These are phyloP conservation scores for Melanophora roralis DNA, from an alignment of 2,888 invertebrate genomes.

Conservation along the genomic window DNA sequence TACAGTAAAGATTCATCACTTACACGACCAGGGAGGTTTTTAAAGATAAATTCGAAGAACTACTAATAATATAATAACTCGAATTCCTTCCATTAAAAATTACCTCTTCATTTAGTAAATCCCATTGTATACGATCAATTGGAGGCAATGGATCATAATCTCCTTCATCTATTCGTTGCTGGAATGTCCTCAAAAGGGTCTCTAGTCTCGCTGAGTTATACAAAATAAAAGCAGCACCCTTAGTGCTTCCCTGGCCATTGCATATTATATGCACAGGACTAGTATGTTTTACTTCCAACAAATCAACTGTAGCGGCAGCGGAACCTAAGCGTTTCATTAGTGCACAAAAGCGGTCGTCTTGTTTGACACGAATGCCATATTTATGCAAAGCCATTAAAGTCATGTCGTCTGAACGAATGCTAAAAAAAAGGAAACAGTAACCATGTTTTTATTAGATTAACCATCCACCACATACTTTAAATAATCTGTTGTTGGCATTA, in stretches of 20 bases:
- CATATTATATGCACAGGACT: conserved; percentile 79
- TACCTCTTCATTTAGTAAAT: conserved; percentile 83
- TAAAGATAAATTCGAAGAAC: too few relatives aligned
- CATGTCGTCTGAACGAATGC: conserved; percentile 81
- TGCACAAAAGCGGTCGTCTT: conserved; percentile 78
- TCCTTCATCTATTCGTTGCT: conserved; percentile 79
- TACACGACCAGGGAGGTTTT: too few relatives aligned
- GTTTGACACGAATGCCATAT: conserved; percentile 79
- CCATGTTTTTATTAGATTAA: too few relatives aligned
- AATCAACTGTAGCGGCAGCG: conserved; percentile 83
- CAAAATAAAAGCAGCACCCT: conserved; percentile 83
- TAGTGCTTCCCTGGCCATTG: conserved; percentile 72
- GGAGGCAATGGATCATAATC: conserved; percentile 81
- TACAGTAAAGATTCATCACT: too few relatives aligned
- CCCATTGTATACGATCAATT: conserved; percentile 81
- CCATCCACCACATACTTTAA: conserved; percentile 66
- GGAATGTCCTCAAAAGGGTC: conserved; percentile 82
- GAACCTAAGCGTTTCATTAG: conserved; percentile 81
- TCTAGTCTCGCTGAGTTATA: conserved; percentile 87
- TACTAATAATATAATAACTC: too few relatives aligned
- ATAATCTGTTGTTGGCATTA: conserved; percentile 64
- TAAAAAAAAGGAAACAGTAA: conserved; percentile 71
- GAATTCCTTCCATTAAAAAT: too few relatives aligned
- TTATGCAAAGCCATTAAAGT: conserved; percentile 83
- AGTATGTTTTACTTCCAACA: conserved; percentile 82